Percentiles rank a stretch among this genome's conserved stretches.
phyloP scores from a whole-genome alignment of 2,888 invertebrate species.

The Cremastinae sp. region DNA sequence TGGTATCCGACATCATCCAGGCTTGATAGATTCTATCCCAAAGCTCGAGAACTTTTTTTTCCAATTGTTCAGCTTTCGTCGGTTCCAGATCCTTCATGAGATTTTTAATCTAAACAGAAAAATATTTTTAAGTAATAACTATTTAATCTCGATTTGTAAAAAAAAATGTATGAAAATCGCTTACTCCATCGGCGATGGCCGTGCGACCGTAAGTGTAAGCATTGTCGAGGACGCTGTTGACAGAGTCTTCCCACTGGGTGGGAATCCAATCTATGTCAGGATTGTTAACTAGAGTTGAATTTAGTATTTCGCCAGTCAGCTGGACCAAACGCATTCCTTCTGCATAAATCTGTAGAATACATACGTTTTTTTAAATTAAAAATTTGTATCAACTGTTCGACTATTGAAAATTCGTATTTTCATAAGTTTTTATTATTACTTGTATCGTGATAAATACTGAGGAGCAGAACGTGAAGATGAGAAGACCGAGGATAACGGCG shows the following conservation, averaged over 20 bases:
- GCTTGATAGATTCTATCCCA: constrained; percentile 97
- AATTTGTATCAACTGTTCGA: not conserved
- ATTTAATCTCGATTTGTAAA: not conserved
- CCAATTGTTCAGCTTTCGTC: constrained; percentile 90
- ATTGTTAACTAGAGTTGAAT: constrained; percentile 93
- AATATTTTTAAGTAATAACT: constrained; percentile 2
- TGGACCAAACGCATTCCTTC: constrained; percentile 96
- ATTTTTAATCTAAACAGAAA: constrained; percentile 84
- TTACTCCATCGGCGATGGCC: constrained; percentile 92
- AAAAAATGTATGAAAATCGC: constrained; percentile 63
- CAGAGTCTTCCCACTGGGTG: constrained; percentile 90
- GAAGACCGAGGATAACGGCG: constrained; percentile 92
- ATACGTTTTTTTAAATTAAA: constrained; percentile 9
- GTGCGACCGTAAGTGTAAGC: constrained; percentile 96
- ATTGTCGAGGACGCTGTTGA: constrained; percentile 95
- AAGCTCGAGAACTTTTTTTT: constrained; percentile 93
- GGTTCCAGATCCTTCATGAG: constrained; percentile 91
- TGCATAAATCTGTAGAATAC: constrained; percentile 88
- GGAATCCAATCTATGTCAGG: constrained; percentile 91
- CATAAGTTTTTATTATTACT: constrained; percentile 81
- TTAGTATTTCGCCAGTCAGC: constrained; percentile 92
- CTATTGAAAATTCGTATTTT: not conserved
- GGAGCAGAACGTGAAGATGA: constrained; percentile 89
- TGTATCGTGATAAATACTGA: constrained; percentile 92
- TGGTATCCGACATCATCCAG: constrained; percentile 89